A percentile compares a stretch with the other conserved stretches of the same genome.
phyloP scores from a whole-genome alignment of 1,140 invertebrate genomes.

The Chrysoperla carnea region DNA sequence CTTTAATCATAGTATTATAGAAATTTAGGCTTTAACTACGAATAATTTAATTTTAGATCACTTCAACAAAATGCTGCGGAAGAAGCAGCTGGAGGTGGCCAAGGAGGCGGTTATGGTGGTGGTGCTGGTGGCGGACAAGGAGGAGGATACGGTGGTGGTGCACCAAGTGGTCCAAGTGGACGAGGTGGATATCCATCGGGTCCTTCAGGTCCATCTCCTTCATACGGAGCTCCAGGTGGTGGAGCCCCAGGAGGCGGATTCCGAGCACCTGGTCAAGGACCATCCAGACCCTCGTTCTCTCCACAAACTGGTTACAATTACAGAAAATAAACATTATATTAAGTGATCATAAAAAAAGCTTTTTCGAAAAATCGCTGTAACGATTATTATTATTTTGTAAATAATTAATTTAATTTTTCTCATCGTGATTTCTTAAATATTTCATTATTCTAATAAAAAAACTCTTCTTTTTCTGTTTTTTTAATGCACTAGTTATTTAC shows the following conservation, averaged over 20 bases:
- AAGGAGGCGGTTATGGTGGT: slow-evolving; percentile 2
- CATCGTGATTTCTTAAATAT: too few species aligned
- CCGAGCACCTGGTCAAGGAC: not conserved
- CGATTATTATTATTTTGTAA: too few species aligned
- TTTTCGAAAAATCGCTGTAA: too few species aligned
- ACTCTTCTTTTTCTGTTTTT: too few species aligned
- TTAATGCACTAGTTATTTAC: too few species aligned
- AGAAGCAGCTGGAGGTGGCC: slow-evolving; percentile 11
- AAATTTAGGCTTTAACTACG: too few species aligned
- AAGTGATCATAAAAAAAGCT: too few species aligned
- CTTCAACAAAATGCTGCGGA: slow-evolving; percentile 16
- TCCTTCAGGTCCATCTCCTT: slow-evolving; percentile 14
- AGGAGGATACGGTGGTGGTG: slow-evolving; percentile 20
- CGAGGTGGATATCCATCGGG: slow-evolving; percentile 20
- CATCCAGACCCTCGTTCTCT: not conserved
- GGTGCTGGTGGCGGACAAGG: not conserved
- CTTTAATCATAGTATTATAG: too few species aligned
- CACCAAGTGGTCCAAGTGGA: slow-evolving; percentile 24
- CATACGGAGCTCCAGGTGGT: slow-evolving; percentile 20
- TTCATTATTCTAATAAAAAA: too few species aligned
- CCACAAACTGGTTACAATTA: not conserved
- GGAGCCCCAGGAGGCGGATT: slow-evolving; percentile 22
- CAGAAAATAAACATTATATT: too few species aligned
- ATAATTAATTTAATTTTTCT: too few species aligned
- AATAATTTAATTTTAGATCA: slow-evolving; percentile 5